These are phyloP conservation scores for Arge pagana DNA, from an alignment of 2,888 invertebrate genomes.

Conservation along the genomic window DNA sequence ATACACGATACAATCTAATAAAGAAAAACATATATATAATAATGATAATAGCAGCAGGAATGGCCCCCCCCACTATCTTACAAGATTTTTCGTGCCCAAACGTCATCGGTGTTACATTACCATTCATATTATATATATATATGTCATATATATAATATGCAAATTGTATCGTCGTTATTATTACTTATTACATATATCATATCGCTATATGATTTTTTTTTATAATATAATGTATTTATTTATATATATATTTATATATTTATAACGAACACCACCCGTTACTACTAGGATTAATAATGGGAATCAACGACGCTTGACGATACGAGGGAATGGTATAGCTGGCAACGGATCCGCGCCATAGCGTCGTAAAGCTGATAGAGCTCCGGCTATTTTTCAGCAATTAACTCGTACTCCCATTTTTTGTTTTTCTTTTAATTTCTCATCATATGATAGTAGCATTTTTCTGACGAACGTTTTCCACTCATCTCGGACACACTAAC, in stretches of 20 bases:
- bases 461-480: slow-evolving; percentile 38
- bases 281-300: slow-evolving; percentile 58
- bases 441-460: slow-evolving; percentile 29
- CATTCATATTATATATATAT: slow-evolving; percentile 37
- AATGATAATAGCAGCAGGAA: slow-evolving; percentile 55
- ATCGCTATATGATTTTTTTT: slow-evolving; percentile 50
- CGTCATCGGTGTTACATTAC: slow-evolving; percentile 34
- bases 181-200: slow-evolving; percentile 56
- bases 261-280: slow-evolving; percentile 58
- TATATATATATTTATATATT: slow-evolving; percentile 52
- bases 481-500: slow-evolving; percentile 48
- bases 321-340: slow-evolving; percentile 5
- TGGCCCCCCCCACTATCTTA: slow-evolving; percentile 56
- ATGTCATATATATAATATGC: slow-evolving; percentile 37
- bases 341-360: background rate
- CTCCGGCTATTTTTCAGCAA: slow-evolving; percentile 40
- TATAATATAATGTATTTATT: slow-evolving; percentile 50
- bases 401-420: slow-evolving; percentile 49
- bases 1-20: slow-evolving; percentile 54
- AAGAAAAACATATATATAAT: slow-evolving; percentile 48
- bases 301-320: slow-evolving; percentile 34
- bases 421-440: slow-evolving; percentile 37
- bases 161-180: slow-evolving; percentile 42
- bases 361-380: slow-evolving; percentile 14
- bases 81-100: slow-evolving; percentile 55